Evolutionary conservation across 2,113 vertebrate genomes (phyloP), one percentile per base, ranked within the genome.

Genomic region (Cinclus cinclus): DNA sequence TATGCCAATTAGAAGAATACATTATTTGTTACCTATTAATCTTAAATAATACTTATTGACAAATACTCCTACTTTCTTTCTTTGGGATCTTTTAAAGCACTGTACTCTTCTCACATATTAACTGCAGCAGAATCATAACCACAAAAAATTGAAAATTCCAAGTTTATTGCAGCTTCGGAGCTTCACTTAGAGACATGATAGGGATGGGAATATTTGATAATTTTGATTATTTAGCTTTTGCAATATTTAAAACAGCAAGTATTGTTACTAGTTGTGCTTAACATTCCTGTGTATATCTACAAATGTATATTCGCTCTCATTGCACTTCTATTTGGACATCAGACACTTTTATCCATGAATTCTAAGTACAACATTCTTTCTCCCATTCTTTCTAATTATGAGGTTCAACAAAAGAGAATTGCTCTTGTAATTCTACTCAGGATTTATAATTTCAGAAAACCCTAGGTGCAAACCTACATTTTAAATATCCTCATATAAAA

Each of bases 401-500:
- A 86, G 31, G 33, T 69, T 91, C n/a, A 37, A 87, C 28, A 84
- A 53, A 91, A 86, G 55, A 55, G 75, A 94, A 47, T 76, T 17
- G 67, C 25, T 35, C 59, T 86, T 47, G 22, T 69, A 93, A 92
- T 92, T 83, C 60, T 47, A 28, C 74, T 63, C 87, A 83, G 85
- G 35, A 59, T 55, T 96, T 92, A 95, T 88, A 94, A 95, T 96
- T 91, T 97, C 95, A 83, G 73, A 94, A 95, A 97, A 90, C 79
- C 70, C 67, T 81, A 88, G 84, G 90, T 95, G 67, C 67, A 83
- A 92, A 88, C 88, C 69, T 88, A 93, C 65, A 30, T 88, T 92
- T 68, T 77, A 85, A 92, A 90, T 96, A 94, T 76, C 69, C 92
- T 93, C 62, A 96, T 96, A 97, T 94, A 85, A 96, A 97, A 97